These are phyloP conservation scores for Philopedon plagiatum DNA, from an alignment of 2,888 invertebrate genomes.

Conservation along the genomic window DNA sequence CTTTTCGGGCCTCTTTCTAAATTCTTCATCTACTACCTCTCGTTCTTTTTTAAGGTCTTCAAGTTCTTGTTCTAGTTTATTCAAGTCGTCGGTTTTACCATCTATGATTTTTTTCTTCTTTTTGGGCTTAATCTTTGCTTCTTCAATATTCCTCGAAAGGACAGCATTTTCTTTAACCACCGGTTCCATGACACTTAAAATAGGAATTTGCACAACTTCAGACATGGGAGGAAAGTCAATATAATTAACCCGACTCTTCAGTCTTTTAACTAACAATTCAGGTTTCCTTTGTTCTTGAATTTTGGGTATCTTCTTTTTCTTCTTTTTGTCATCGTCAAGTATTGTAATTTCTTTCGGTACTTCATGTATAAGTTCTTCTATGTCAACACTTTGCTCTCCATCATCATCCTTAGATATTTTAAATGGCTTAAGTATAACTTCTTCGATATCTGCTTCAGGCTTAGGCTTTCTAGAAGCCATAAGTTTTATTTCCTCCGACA, in stretches of 20 bases:
- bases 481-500: slow-evolving; percentile 42
- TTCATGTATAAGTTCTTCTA: slow-evolving; percentile 41
- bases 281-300: slow-evolving; percentile 51
- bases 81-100: slow-evolving; percentile 49
- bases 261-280: slow-evolving; percentile 57
- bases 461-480: slow-evolving; percentile 56
- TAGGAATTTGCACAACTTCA: slow-evolving; percentile 55
- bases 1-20: slow-evolving; percentile 62
- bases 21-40: slow-evolving; percentile 54
- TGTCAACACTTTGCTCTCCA: slow-evolving; percentile 36
- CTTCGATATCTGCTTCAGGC: slow-evolving; percentile 60
- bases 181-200: slow-evolving; percentile 66
- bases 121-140: slow-evolving; percentile 56
- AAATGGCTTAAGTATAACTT: slow-evolving; percentile 59
- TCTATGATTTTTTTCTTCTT: slow-evolving; percentile 60
- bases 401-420: slow-evolving; percentile 56
- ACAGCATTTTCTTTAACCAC: slow-evolving; percentile 75
- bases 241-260: slow-evolving; percentile 64
- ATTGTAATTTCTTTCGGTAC: slow-evolving; percentile 59
- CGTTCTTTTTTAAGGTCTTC: slow-evolving; percentile 55
- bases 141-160: slow-evolving; percentile 70
- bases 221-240: slow-evolving; percentile 65
- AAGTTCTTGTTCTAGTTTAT: slow-evolving; percentile 56
- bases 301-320: slow-evolving; percentile 49
- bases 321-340: slow-evolving; percentile 50